Evolutionary conservation across 2,888 invertebrate genomes (phyloP).

Genomic region (Periphyllus acericola): DNA sequence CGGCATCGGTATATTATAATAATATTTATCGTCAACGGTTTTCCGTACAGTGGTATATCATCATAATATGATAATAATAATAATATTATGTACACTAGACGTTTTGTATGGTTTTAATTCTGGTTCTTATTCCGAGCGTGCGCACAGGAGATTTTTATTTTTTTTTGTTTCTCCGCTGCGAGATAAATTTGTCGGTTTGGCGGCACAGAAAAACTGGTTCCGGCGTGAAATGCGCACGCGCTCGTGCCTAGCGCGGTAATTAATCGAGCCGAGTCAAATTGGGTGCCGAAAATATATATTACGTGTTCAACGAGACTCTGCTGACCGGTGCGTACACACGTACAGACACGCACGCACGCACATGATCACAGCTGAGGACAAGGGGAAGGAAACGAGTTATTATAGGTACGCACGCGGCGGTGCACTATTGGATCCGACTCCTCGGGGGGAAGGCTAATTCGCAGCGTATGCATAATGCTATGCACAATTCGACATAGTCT

Average conservation of each 20-base stretch:
- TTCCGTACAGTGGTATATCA: neutral
- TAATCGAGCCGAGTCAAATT: conserved; percentile 43
- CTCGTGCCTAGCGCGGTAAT: conserved; percentile 1
- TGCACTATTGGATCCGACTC: neutral
- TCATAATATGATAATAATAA: neutral
- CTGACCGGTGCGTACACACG: neutral
- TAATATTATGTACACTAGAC: neutral
- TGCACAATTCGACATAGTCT: too few relatives aligned
- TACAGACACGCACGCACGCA: neutral
- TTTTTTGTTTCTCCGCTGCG: neutral
- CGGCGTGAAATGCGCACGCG: conserved; percentile 36
- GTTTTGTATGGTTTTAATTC: neutral
- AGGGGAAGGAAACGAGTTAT: neutral
- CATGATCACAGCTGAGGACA: neutral
- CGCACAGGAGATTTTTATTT: neutral
- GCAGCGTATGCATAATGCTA: too few relatives aligned
- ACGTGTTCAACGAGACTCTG: conserved; percentile 50
- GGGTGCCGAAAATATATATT: conserved; percentile 50
- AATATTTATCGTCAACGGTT: conserved; percentile 26
- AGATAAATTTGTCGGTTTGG: conserved; percentile 38
- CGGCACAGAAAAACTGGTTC: conserved; percentile 34
- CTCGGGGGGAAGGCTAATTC: neutral
- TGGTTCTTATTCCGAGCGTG: neutral
- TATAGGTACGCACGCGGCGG: neutral
- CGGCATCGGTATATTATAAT: neutral